Conservation (phyloP, 2,888 invertebrate genomes). For the Agrotis ipsilon region DNA sequence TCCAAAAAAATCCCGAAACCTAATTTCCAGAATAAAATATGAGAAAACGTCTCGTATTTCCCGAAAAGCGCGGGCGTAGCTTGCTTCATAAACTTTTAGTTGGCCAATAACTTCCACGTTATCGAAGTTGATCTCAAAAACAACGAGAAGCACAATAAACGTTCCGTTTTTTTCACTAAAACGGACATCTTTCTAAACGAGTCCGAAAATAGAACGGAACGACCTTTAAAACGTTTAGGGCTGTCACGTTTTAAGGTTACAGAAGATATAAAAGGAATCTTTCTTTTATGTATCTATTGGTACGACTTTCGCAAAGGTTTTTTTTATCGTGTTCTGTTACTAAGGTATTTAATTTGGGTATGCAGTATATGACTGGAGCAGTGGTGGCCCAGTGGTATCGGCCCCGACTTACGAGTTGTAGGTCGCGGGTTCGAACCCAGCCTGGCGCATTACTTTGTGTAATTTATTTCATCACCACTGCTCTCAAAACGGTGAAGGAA, state of each 20-base stretch:
- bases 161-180: conserved; percentile 31
- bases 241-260: conserved; percentile 17
- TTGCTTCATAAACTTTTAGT: conserved; percentile 30
- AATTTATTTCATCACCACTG: too few species aligned
- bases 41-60: conserved; percentile 8
- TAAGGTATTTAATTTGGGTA: too few species aligned
- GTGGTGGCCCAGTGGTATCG: too few species aligned
- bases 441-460: too few species aligned
- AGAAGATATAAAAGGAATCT: not conserved
- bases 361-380: too few species aligned
- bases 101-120: conserved; percentile 33
- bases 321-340: not conserved
- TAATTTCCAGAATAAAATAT: not conserved
- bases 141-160: conserved; percentile 43
- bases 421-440: too few species aligned
- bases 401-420: too few species aligned
- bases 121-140: conserved; percentile 40
- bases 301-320: not conserved
- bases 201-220: conserved; percentile 53
- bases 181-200: conserved; percentile 24
- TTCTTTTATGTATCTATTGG: not conserved
- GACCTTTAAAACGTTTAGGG: conserved; percentile 50
- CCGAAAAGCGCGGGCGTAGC: conserved; percentile 7
- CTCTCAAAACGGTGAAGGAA: too few species aligned
- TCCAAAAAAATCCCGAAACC: not conserved